Evolutionary conservation across 1,140 invertebrate genomes (phyloP).

Genomic region (Hormaphis cornu): DNA sequence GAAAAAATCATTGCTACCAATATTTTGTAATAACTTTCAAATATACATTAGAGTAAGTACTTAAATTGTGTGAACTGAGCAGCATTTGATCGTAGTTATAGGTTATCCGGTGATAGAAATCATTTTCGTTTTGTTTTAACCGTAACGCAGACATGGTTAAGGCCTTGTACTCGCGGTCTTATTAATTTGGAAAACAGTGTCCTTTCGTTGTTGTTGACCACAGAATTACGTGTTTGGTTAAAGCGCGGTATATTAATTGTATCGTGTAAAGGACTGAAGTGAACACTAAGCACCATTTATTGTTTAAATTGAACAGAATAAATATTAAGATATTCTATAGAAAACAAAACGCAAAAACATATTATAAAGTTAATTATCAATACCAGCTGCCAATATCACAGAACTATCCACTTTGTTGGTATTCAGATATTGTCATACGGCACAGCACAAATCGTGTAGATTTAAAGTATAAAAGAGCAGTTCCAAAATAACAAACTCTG

Average conservation of each 20-base stretch:
- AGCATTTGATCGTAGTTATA: neutral
- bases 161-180: slow-evolving; percentile 5
- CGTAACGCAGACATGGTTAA: neutral
- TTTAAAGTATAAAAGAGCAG: no score
- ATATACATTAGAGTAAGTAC: no score
- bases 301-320: no score
- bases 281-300: no score
- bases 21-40: neutral
- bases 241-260: neutral
- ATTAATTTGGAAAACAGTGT: slow-evolving; percentile 8
- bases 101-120: neutral
- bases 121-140: neutral
- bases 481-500: no score
- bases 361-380: no score
- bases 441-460: no score
- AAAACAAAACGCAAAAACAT: no score
- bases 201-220: slow-evolving; percentile 16
- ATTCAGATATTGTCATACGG: no score
- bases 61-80: neutral
- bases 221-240: slow-evolving; percentile 1
- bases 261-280: neutral
- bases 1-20: neutral
- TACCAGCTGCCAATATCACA: no score
- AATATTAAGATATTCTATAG: no score
- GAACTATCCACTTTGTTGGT: no score